Percentiles rank a stretch among this genome's conserved stretches.
Conservation (phyloP, 2,797 vertebrate genomes). For the Kryptolebias ocellatus region DNA sequence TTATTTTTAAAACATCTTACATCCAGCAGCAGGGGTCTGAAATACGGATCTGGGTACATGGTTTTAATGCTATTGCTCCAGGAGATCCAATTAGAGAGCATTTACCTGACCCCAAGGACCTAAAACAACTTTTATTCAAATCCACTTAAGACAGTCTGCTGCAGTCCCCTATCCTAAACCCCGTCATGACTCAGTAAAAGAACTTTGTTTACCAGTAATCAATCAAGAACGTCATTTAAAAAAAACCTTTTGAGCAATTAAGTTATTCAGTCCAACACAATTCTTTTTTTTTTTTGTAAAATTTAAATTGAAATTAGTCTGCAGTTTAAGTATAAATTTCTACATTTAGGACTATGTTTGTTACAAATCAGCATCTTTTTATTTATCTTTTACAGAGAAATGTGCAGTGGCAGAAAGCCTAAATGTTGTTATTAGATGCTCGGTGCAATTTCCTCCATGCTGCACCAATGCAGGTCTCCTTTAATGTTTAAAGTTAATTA, state of each 20-base stretch:
- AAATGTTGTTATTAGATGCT: constrained; percentile 20
- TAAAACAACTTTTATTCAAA: constrained; percentile 52
- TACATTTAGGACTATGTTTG: too few species aligned
- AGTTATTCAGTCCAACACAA: not conserved
- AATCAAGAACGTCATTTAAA: constrained; percentile 12
- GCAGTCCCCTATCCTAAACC: constrained; percentile 61
- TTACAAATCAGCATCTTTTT: constrained; percentile 1
- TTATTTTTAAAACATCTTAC: constrained; percentile 32
- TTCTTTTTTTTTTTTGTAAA: not conserved
- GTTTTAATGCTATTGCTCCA: constrained; percentile 39
- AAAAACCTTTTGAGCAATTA: not conserved
- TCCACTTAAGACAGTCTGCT: constrained; percentile 62
- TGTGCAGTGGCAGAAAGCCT: not conserved
- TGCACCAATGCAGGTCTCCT: constrained; percentile 22
- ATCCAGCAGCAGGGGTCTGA: constrained; percentile 31
- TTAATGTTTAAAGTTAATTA: constrained; percentile 29
- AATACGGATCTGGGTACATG: constrained; percentile 27
- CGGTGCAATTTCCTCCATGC: constrained; percentile 16
- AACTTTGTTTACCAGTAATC: constrained; percentile 6
- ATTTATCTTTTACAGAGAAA: constrained; percentile 2
- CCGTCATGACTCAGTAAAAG: constrained; percentile 34
- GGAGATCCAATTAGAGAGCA: constrained; percentile 71
- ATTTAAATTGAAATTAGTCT: not conserved
- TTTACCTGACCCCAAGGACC: constrained; percentile 54
- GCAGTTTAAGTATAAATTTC: not conserved